Base-by-base conservation (phyloP, 2,113 vertebrate species). In the Tupaia tana region DNA sequence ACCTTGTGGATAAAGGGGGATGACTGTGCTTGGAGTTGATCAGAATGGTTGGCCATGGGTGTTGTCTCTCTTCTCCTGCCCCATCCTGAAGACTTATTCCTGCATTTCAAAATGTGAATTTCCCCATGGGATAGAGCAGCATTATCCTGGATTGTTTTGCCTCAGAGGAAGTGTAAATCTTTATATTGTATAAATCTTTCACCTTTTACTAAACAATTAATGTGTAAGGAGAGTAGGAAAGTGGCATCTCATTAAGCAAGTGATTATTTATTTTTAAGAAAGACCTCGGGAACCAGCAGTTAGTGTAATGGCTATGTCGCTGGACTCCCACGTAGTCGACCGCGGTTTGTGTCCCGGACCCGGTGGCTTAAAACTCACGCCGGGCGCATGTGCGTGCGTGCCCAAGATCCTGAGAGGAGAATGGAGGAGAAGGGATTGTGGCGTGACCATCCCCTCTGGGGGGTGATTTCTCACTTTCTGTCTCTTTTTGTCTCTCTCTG, bases 191-290 rank as follows among this genome's bases (percentile, higher is more conserved):
- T 43, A 43, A 43, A 43, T 43, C 43, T 43, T 43, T 43, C 43
- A 43, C 43, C 43, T 43, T 43, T 43, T 43, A 43, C 20, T 54
- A 59, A 64, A 66, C 69, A 56, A 78, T 74, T 73, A 86, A 80
- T 4, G 4, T 18, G 15, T 18, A 22, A 69, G 22, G 7, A 64
- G 59, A 18, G 14, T 54, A 84, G 58, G 43, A 86, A 86, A 79
- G 13, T 79, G 63, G 34, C 43, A 92, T 92, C 22, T 90, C 25
- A 27, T 52, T 85, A 90, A 88, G 83, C 31, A 87, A 81, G 64
- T 67, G 29, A n/a, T 14, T 67, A 34, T 71, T 82, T 63, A 34
- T 89, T 34, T 93, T 86, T 82, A 85, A 92, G n/a, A 90, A 89
- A 73, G 27, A 43, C 43, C 43, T 43, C 43, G 43, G 5, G 43